Percentiles rank a stretch among this genome's conserved stretches.
These are phyloP conservation scores for Rhabdornis inornatus DNA, from an alignment of 2,113 vertebrate species.

Conservation along the genomic window DNA sequence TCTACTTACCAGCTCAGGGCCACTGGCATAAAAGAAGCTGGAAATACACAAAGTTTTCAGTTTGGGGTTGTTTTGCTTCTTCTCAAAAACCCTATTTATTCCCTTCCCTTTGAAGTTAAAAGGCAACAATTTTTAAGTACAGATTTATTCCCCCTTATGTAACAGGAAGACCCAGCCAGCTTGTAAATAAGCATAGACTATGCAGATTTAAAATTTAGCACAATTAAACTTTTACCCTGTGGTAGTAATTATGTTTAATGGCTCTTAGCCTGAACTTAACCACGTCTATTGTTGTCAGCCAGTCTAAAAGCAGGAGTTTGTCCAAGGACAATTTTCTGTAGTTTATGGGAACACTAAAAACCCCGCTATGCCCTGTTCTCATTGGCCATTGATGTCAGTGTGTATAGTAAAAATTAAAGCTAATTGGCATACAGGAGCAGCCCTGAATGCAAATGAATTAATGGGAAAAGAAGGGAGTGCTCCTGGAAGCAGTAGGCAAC, in stretches of 20 bases:
- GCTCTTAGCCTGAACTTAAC: slow-evolving; percentile 69
- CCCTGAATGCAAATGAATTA: slow-evolving; percentile 64
- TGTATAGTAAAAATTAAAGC: slow-evolving; percentile 70
- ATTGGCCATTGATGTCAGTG: slow-evolving; percentile 70
- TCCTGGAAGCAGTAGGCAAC: neutral
- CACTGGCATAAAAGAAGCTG: neutral
- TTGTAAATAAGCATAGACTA: slow-evolving; percentile 63
- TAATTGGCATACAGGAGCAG: slow-evolving; percentile 59
- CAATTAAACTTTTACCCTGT: slow-evolving; percentile 66
- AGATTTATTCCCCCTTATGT: slow-evolving; percentile 38
- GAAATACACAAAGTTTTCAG: neutral
- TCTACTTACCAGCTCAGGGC: neutral
- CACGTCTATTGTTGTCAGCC: slow-evolving; percentile 58
- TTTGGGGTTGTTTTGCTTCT: slow-evolving; percentile 9
- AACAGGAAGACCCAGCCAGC: slow-evolving; percentile 17
- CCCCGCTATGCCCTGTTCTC: slow-evolving; percentile 40
- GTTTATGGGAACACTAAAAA: slow-evolving; percentile 66
- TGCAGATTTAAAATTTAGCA: slow-evolving; percentile 63
- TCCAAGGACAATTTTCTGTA: slow-evolving; percentile 74
- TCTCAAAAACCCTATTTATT: neutral
- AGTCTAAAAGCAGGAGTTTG: slow-evolving; percentile 76
- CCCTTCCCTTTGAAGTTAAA: slow-evolving; percentile 50
- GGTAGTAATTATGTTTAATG: slow-evolving; percentile 74
- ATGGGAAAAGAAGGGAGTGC: slow-evolving; percentile 16
- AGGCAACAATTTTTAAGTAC: slow-evolving; percentile 51